Conservation (phyloP, 2,797 vertebrate genomes). For the Dicrostonyx torquatus region DNA sequence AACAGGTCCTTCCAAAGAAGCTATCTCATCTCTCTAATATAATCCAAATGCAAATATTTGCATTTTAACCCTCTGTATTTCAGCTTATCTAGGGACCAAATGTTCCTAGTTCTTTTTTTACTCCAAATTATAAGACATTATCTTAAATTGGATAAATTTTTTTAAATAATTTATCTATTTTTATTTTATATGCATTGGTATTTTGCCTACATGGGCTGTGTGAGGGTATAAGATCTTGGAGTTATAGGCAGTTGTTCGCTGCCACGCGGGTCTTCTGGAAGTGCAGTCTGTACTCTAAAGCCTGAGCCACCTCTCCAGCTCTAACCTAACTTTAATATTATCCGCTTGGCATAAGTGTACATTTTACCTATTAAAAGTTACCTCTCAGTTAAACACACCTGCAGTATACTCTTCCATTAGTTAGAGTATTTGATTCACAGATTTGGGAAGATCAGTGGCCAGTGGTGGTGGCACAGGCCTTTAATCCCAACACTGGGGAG, state of each 20-base stretch:
- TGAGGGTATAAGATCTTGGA: background rate
- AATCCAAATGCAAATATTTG: slow-evolving; percentile 10
- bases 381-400: slow-evolving; percentile 8
- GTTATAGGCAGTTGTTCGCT: background rate
- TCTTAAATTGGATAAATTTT: background rate
- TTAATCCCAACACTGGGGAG: background rate
- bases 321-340: background rate
- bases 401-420: background rate
- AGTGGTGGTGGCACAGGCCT: background rate
- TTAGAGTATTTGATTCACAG: background rate
- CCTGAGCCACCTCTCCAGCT: background rate
- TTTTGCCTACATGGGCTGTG: background rate
- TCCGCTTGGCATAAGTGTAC: background rate
- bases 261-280: background rate
- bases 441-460: background rate
- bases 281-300: background rate
- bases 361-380: background rate
- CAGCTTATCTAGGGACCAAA: background rate
- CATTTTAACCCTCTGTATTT: background rate
- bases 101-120: background rate
- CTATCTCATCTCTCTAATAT: slow-evolving; percentile 1
- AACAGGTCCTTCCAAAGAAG: background rate
- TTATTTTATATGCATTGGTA: background rate
- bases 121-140: background rate
- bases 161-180: background rate